A percentile compares a stretch with the other conserved stretches of the same genome.
These are phyloP conservation scores for Galaxea fascicularis DNA, from an alignment of 92 coral and sea anemone species.

Conservation along the genomic window DNA sequence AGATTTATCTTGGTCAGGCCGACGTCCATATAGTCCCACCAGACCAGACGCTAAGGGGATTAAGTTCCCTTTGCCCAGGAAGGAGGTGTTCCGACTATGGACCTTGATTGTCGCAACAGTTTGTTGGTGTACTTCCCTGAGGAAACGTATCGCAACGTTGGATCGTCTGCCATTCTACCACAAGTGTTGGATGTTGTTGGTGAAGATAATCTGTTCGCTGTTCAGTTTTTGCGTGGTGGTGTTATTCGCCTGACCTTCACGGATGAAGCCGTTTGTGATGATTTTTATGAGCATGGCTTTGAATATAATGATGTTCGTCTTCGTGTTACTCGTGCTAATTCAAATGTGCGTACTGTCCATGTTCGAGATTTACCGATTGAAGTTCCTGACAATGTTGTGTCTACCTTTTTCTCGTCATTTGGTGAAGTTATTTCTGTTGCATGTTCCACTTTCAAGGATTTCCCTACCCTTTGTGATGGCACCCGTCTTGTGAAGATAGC, in stretches of 20 bases:
- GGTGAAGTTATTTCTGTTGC: neutral
- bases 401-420: neutral
- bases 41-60: too few relatives aligned
- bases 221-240: too few relatives aligned
- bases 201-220: too few relatives aligned
- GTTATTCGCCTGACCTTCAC: neutral
- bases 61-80: too few relatives aligned
- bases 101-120: too few relatives aligned
- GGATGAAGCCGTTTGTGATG: neutral
- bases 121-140: too few relatives aligned
- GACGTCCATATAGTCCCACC: too few relatives aligned
- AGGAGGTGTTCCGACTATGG: too few relatives aligned
- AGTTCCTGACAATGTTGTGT: neutral
- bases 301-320: neutral
- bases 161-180: too few relatives aligned
- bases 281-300: neutral
- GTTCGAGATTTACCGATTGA: neutral
- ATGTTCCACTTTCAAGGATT: neutral
- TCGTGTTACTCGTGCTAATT: neutral
- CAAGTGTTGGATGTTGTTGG: too few relatives aligned
- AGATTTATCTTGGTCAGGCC: too few relatives aligned
- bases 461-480: neutral
- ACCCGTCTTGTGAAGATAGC: neutral
- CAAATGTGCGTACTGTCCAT: neutral
- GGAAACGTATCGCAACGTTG: too few relatives aligned